phyloP scores from a whole-genome alignment of 2,797 vertebrate species.

The Rhinichthys osculus region DNA sequence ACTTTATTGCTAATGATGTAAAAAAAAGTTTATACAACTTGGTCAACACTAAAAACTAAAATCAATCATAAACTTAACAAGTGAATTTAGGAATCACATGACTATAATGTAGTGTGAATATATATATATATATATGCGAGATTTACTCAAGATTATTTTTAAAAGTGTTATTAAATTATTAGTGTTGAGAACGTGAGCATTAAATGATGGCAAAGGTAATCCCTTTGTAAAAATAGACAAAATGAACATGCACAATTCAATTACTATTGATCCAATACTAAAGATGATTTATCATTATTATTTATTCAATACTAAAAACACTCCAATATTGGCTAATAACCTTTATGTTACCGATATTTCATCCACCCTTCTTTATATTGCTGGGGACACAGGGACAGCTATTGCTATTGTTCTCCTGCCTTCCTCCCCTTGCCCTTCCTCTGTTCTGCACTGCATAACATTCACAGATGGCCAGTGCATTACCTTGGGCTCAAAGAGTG shows the following conservation, averaged over 20 bases:
- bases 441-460: conserved; percentile 49
- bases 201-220: not conserved
- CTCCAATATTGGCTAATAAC: not conserved
- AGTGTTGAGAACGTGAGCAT: not conserved
- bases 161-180: not conserved
- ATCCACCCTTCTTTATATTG: conserved; percentile 26
- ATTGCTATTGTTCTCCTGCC: conserved; percentile 59
- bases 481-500: conserved; percentile 48
- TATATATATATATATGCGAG: not conserved
- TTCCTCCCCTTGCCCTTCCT: conserved; percentile 62
- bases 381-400: conserved; percentile 49
- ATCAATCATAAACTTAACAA: not conserved
- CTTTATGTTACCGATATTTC: not conserved
- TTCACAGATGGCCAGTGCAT: conserved; percentile 54
- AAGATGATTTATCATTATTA: not conserved
- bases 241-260: not conserved
- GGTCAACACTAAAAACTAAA: not conserved
- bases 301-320: not conserved
- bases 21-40: too few relatives aligned
- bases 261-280: not conserved
- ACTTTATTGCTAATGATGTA: too few relatives aligned
- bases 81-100: not conserved
- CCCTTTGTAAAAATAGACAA: not conserved
- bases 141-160: not conserved
- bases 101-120: not conserved